Conservation (phyloP, 1,140 invertebrate genomes). For the Sarcophaga bullata region DNA sequence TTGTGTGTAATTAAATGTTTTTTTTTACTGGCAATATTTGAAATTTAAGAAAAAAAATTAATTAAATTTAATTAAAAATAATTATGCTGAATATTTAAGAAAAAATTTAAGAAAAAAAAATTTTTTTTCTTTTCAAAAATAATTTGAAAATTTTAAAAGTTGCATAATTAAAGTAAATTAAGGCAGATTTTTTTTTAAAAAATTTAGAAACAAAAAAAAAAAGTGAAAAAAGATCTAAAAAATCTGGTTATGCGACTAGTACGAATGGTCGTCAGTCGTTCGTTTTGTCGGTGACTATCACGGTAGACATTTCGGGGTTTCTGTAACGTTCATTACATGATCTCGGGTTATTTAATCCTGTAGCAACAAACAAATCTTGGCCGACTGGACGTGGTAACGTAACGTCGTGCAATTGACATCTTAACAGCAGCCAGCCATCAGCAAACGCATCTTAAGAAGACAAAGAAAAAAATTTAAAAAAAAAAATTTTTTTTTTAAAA, state of each 20-base stretch:
- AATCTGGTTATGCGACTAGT: not conserved
- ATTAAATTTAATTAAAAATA: not conserved
- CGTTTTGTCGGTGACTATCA: not conserved
- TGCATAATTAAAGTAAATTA: not conserved
- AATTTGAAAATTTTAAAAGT: not conserved
- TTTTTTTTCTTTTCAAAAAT: not conserved
- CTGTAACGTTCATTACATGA: not conserved
- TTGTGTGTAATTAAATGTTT: not conserved
- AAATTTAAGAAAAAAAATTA: slow-evolving; percentile 2
- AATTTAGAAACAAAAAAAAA: not conserved
- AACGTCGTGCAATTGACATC: slow-evolving; percentile 4
- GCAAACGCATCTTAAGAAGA: not conserved
- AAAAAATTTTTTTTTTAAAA: not conserved
- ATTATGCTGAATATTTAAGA: not conserved
- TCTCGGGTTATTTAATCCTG: not conserved
- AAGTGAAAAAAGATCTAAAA: not conserved
- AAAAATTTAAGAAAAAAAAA: not conserved
- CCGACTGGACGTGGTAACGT: not conserved
- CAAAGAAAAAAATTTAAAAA: not conserved
- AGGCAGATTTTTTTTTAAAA: not conserved
- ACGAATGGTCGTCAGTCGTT: not conserved
- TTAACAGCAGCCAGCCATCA: not conserved
- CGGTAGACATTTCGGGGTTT: too few species aligned
- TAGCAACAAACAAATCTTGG: not conserved
- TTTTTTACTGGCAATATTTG: not conserved